Evolutionary conservation across 2,888 invertebrate genomes (phyloP), one percentile per base, ranked within the genome.

Genomic region (Phyllotreta striolata): DNA sequence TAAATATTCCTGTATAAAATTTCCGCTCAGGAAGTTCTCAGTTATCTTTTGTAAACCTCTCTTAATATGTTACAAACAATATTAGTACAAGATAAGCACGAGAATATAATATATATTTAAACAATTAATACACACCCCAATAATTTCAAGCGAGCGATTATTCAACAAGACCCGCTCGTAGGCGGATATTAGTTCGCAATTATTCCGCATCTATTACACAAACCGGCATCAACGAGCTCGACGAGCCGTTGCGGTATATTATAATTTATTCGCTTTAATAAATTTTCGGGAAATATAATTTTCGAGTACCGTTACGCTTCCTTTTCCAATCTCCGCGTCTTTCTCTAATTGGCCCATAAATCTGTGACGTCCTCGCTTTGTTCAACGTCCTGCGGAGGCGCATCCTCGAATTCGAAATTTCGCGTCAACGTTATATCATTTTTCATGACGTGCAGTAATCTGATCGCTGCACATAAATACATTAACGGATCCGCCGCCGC

Each of bases 401-500:
- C 35, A 49, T 49, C 37, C 49, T 49, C 49, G 37, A 49, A 35
- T 49, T 49, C 49, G 37, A 49, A 49, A 49, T 49, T 24, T 35
- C 49, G 37, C 37, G 49, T 49, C 49, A 49, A 49, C 49, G 37
- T 49, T 49, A 49, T 49, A 49, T 49, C 49, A 49, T 49, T 49
- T 49, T 49, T 35, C 35, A 49, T 49, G 49, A 35, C 35, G 9
- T 3, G 1, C n/a, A 8, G 47, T 44, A 47, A 49, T 35, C 49
- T 49, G 12, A 49, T 49, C 49, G 34, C 37, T 34, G 14, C 10
- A 6, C 49, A 7, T 8, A 8, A 47, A 47, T 14, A 47, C 34
- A 44, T 44, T 44, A 44, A 44, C 14, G 47, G 47, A 47, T 47
- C n/a, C 47, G 24, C 44, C 12, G 24, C 44, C 12, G n/a, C 6